Conservation (phyloP, 2,888 invertebrate genomes). For the Malachius bipustulatus region DNA sequence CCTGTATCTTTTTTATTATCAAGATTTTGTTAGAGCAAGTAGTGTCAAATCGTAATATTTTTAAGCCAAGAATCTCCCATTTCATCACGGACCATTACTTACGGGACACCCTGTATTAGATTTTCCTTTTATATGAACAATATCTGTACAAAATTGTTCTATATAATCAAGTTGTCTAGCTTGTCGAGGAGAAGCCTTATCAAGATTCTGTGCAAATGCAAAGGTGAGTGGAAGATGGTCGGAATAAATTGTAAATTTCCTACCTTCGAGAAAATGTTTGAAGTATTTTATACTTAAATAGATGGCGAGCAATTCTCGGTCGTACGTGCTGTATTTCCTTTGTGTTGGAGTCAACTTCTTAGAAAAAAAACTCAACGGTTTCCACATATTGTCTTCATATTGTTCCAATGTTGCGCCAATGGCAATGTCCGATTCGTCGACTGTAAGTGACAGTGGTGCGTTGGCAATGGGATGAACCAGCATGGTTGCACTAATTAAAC, state of each 20-base stretch:
- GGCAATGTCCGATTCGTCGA: constrained; percentile 20
- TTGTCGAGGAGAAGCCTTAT: too few species aligned
- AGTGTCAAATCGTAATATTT: too few species aligned
- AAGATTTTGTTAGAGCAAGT: too few species aligned
- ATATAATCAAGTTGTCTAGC: too few species aligned
- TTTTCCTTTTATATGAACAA: constrained; percentile 2
- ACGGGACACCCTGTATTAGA: too few species aligned
- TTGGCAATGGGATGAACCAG: constrained; percentile 9
- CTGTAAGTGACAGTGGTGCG: constrained; percentile 6
- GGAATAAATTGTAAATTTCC: constrained; percentile 5
- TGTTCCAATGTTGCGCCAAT: constrained; percentile 5
- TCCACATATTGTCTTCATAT: constrained; percentile 1
- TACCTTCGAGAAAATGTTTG: background rate
- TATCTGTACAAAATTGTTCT: constrained; percentile 7
- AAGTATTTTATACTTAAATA: constrained; percentile 9
- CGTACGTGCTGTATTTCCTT: constrained; percentile 6
- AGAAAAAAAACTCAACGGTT: constrained; percentile 26
- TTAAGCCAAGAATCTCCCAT: too few species aligned
- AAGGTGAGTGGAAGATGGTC: constrained; percentile 7
- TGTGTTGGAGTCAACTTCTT: constrained; percentile 5
- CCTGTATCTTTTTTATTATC: too few species aligned
- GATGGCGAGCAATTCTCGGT: too few species aligned
- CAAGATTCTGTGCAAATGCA: constrained; percentile 8
- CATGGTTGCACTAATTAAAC: constrained; percentile 4
- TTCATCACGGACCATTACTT: too few species aligned